Base-by-base conservation (phyloP, 2,113 vertebrate genomes). In the Panurus biarmicus region DNA sequence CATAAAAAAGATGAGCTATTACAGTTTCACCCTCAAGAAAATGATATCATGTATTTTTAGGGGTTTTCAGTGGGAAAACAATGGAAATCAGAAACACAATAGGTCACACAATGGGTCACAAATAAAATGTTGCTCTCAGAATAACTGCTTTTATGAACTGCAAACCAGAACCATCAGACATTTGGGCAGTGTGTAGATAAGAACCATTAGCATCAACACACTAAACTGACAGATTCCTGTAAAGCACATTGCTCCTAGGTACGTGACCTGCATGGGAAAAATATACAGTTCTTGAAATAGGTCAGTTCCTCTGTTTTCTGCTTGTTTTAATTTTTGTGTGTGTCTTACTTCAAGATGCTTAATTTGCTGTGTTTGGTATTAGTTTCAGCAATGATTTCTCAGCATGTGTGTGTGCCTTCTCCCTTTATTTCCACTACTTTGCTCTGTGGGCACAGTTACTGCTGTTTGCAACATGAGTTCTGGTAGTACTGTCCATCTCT, bases 111-210 rank as follows among this genome's bases (percentile, higher is more conserved):
- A 31, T 53, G 60, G 67, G 12, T 87, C 50, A 69, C 71, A 91
- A 81, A 82, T 73, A 76, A 82, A 93, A 79, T 29, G 54, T 61
- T 85, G 29, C 57, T 90, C 15, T 82, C 54, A 76, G 82, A 13
- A 2, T 85, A 85, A 61, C 50, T 90, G 35, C 50, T 85, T 89
- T 95, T 66, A 95, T 90, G 85, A 93, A 66, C 90, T 93, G 93
- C 85, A 93, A 91, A 93, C 33, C 85, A 91, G 90, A 93, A 94
- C 82, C 67, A 95, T 78, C 71, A 89, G 92, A 42, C 19, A 0
- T 90, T 75, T 0, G 2, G 2, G 38, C 82, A 85, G 57, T 7
- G 6, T 33, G 54, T 42, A 87, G 90, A 65, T 85, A 91, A 89
- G 90, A 87, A 82, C 62, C 82, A 54, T 61, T 50, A 85, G 54